These are phyloP conservation scores for Chrysemys picta DNA, from an alignment of 2,113 vertebrate genomes.

Conservation along the genomic window DNA sequence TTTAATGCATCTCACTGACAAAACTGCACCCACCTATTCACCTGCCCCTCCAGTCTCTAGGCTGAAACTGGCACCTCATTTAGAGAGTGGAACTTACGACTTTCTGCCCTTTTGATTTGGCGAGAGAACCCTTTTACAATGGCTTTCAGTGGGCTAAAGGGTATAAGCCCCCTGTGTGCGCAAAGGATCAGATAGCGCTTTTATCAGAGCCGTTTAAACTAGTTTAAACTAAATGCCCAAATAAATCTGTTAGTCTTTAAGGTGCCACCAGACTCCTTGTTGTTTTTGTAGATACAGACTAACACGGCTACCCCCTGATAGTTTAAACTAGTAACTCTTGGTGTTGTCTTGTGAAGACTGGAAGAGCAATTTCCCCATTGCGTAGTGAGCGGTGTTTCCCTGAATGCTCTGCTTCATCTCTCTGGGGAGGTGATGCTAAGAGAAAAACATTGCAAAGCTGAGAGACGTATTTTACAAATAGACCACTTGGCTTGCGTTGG, in stretches of 20 bases:
- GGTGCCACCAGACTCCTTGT: too few species aligned
- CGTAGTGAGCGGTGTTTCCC: neutral
- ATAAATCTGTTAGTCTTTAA: too few species aligned
- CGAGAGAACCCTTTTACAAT: neutral
- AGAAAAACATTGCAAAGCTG: neutral
- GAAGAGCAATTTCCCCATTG: neutral
- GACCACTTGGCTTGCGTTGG: neutral
- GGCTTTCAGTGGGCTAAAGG: neutral
- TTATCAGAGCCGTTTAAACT: neutral
- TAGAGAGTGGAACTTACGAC: neutral
- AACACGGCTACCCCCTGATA: too few species aligned
- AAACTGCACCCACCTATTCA: neutral
- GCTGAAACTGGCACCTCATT: neutral
- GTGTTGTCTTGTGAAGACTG: neutral
- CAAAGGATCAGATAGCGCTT: neutral
- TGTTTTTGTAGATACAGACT: too few species aligned
- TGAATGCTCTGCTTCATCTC: neutral
- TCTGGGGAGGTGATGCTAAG: neutral
- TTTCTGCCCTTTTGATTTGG: neutral
- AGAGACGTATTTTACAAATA: neutral
- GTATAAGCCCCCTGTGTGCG: neutral
- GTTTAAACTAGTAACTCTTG: neutral
- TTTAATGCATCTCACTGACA: neutral
- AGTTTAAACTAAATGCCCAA: too few species aligned
- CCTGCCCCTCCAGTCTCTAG: neutral